Evolutionary conservation across 2,888 invertebrate genomes (phyloP).

Genomic region (Xestia xanthographa): DNA sequence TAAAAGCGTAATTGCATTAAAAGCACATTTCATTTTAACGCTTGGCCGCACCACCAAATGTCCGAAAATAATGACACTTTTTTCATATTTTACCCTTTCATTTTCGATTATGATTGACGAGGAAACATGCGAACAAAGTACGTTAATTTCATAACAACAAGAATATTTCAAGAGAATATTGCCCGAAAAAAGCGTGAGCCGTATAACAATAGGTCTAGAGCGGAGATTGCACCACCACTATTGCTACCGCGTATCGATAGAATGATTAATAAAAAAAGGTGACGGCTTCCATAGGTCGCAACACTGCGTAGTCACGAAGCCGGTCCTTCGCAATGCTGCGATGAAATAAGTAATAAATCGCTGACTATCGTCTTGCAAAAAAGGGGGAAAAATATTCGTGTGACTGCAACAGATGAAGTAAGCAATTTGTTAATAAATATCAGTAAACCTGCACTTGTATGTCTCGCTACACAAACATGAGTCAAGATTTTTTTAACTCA

Average conservation of each 20-base stretch:
- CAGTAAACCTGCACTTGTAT: conserved; percentile 56
- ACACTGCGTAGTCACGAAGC: conserved; percentile 77
- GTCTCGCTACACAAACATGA: conserved; percentile 52
- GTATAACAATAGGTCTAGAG: conserved; percentile 74
- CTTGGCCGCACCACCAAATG: conserved; percentile 10
- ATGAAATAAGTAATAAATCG: conserved; percentile 74
- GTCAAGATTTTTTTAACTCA: conserved; percentile 54
- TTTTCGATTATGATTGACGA: conserved; percentile 41
- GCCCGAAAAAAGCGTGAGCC: conserved; percentile 73
- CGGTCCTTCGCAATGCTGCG: conserved; percentile 72
- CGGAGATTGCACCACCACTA: conserved; percentile 73
- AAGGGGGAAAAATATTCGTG: conserved; percentile 63
- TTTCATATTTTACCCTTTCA: conserved; percentile 35
- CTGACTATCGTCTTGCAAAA: conserved; percentile 66
- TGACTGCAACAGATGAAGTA: conserved; percentile 61
- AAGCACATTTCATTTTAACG: conserved; percentile 36
- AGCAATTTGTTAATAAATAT: conserved; percentile 62
- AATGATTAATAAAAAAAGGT: conserved; percentile 72
- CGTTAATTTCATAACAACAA: conserved; percentile 66
- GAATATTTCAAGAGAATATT: conserved; percentile 67
- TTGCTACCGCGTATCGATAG: conserved; percentile 78
- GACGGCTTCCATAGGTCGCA: conserved; percentile 71
- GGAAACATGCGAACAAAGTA: conserved; percentile 47
- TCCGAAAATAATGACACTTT: conserved; percentile 24
- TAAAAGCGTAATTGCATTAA: conserved; percentile 15